phyloP scores from a whole-genome alignment of 2,113 vertebrate genomes.

The Tachysurus vachellii region DNA sequence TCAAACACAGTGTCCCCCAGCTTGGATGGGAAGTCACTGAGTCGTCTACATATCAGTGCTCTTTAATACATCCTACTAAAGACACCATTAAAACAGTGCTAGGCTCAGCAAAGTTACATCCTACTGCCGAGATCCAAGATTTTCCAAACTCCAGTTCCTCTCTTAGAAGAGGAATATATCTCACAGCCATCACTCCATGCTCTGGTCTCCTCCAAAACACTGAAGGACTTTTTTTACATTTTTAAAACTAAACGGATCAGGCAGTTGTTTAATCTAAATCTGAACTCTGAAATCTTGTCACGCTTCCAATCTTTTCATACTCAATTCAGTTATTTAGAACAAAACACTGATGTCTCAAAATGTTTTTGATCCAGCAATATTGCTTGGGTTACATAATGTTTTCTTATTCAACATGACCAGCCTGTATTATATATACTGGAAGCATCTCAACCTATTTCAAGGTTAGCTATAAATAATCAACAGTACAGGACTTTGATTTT shows the following conservation, averaged over 20 bases:
- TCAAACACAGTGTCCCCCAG: no score
- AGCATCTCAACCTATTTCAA: background rate
- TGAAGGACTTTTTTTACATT: background rate
- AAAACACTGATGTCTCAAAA: background rate
- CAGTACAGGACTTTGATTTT: background rate
- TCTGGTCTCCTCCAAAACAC: slow-evolving; percentile 15
- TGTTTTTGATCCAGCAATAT: background rate
- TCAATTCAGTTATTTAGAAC: background rate
- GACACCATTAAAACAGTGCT: background rate
- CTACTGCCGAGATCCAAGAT: background rate
- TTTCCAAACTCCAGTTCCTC: background rate
- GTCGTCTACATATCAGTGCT: background rate
- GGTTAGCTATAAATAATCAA: background rate
- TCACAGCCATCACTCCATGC: background rate
- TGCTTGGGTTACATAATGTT: background rate
- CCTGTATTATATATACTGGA: background rate
- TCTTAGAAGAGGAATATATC: background rate
- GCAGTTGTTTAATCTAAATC: background rate
- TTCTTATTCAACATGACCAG: background rate
- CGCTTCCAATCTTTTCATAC: background rate
- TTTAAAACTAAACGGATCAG: background rate
- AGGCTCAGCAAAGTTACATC: background rate
- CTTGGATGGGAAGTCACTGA: background rate
- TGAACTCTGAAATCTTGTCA: background rate
- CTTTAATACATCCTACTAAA: background rate